Evolutionary conservation across 2,797 vertebrate species (phyloP), one percentile per base, ranked within the genome.

Genomic region (Ataeniobius toweri): DNA sequence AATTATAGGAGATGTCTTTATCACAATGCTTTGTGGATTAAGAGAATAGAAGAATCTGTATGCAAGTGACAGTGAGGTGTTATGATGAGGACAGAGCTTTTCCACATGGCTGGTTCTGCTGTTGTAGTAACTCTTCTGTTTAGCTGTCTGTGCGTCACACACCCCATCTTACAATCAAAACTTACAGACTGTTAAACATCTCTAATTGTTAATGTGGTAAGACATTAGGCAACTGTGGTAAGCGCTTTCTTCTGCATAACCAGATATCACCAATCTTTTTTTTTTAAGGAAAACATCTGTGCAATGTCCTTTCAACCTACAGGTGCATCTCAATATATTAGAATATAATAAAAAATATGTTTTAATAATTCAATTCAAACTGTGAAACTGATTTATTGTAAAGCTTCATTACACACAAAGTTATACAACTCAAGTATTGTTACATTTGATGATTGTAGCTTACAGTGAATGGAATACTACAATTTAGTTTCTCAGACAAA

Each of bases 21-120:
- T 14, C 58, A 67, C 46, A 65, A 51, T 53, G 26, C 73, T 84
- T 84, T 18, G 79, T 76, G 80, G 67, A 58, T 76, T 22, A 83
- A 77, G 67, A 82, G 55, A 71, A 41, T n/a, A 56, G 75, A 28
- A 28, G 28, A 75, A 73, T 76, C 2, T 77, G 58, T 84, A 85
- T 91, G 83, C 81, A 86, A 84, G 80, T 76, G 16, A 81, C 74
- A 81, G 44, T 63, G 31, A 82, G 75, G 71, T 48, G 55, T 55
- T 26, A 46, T 6, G 36, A 56, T 59, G 70, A 65, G 24, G 67
- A 69, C 44, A 67, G 41, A 55, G 71, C 51, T 74, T 78, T 73
- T 67, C n/a, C 44, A 28, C 39, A 46, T 7, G 26, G 39, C 70
- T 71, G 71, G 26, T 81, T 58, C 39, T 82, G 63, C 39, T 44